Conservation (phyloP, 2,888 invertebrate species). For the Lottia scabra region DNA sequence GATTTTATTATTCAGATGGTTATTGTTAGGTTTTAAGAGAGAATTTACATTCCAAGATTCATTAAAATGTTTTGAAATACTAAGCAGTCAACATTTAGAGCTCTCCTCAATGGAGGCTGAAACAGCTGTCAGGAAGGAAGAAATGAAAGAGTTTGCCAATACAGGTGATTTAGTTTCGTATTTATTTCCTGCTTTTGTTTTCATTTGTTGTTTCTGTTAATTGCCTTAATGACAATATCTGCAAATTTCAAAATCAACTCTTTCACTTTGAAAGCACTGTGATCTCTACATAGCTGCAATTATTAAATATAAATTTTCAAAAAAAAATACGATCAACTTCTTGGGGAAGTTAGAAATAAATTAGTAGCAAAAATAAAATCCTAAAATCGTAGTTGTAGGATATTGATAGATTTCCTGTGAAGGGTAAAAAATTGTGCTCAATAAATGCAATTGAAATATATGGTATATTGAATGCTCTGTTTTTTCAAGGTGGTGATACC, state of each 20-base stretch:
- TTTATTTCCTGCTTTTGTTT: not conserved
- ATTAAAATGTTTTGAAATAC: constrained; percentile 65
- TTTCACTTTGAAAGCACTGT: too few relatives aligned
- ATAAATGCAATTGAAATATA: too few relatives aligned
- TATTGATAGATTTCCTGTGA: too few relatives aligned
- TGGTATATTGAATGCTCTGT: too few relatives aligned
- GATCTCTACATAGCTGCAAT: too few relatives aligned
- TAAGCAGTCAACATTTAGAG: constrained; percentile 67
- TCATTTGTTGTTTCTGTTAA: not conserved
- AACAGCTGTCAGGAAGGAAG: constrained; percentile 51
- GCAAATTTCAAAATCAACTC: too few relatives aligned
- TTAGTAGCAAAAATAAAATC: too few relatives aligned
- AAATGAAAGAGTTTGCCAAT: constrained; percentile 60
- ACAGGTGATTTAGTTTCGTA: constrained; percentile 38
- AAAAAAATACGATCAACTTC: too few relatives aligned
- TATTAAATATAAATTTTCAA: too few relatives aligned
- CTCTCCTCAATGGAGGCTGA: constrained; percentile 62
- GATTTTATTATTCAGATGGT: constrained; percentile 56
- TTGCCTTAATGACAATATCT: not conserved
- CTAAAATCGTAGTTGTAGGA: too few relatives aligned
- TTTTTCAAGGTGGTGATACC: constrained; percentile 52
- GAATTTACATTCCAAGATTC: constrained; percentile 61
- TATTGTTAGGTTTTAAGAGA: constrained; percentile 64
- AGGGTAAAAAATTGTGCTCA: too few relatives aligned
- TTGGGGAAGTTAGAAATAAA: too few relatives aligned